Conservation (phyloP, 2,888 invertebrate genomes). For the Tenthredo scrophulariae region DNA sequence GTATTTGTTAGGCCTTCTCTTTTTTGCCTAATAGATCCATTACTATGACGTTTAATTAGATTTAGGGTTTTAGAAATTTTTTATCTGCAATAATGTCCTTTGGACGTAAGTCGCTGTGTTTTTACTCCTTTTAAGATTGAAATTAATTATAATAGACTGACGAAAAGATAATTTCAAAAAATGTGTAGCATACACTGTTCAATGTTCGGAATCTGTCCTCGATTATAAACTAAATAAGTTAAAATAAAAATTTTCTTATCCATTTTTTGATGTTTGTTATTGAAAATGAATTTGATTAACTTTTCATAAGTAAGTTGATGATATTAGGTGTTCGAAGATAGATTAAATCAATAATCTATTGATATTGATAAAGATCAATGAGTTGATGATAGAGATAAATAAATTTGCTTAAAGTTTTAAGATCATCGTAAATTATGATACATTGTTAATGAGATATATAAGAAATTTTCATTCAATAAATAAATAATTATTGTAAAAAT, state of each 20-base stretch:
- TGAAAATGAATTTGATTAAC: not conserved
- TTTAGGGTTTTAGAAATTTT: not conserved
- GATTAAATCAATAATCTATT: not conserved
- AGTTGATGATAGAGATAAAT: not conserved
- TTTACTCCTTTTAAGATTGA: not conserved
- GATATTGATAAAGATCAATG: not conserved
- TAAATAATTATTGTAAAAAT: not conserved
- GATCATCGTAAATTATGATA: not conserved
- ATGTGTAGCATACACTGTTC: not conserved
- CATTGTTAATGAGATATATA: slow-evolving; percentile 1
- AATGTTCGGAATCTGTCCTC: not conserved
- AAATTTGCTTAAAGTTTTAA: slow-evolving; percentile 3
- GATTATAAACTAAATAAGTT: not conserved
- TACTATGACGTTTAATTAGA: not conserved
- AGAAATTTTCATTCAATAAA: not conserved
- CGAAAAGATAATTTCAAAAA: not conserved
- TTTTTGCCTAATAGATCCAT: not conserved
- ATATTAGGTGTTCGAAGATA: not conserved
- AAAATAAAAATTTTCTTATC: not conserved
- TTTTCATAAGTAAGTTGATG: not conserved
- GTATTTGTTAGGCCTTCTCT: not conserved
- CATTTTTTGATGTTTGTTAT: not conserved
- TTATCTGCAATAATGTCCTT: not conserved
- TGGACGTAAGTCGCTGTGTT: not conserved
- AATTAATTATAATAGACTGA: not conserved